Conservation (phyloP, 2,113 vertebrate genomes). For the Vulpes lagopus region DNA sequence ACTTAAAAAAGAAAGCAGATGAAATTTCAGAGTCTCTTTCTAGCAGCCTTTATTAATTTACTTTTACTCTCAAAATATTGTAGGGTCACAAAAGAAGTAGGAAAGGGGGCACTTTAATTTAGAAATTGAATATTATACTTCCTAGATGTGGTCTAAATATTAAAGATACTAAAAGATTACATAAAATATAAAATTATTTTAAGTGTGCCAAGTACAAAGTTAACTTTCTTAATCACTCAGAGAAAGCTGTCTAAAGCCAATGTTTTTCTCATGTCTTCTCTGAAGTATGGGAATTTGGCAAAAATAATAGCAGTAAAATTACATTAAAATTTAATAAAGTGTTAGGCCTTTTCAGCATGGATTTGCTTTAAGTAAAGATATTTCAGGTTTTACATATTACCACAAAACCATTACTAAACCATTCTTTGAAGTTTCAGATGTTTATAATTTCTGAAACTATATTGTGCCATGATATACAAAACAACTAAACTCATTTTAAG, state of each 20-base stretch:
- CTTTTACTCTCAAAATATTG: not conserved
- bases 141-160: not conserved
- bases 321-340: constrained; percentile 12
- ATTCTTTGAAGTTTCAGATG: constrained; percentile 39
- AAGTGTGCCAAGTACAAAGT: not conserved
- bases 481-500: not conserved
- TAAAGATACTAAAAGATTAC: not conserved
- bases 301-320: constrained; percentile 35
- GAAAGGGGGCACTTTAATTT: not conserved
- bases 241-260: not conserved
- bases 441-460: not conserved
- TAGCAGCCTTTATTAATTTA: not conserved
- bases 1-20: not conserved
- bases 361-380: not conserved
- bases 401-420: not conserved
- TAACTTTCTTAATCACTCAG: not conserved
- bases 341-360: not conserved
- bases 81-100: not conserved
- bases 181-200: not conserved
- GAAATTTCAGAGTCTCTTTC: not conserved
- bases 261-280: not conserved
- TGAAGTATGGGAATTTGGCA: not conserved
- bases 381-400: not conserved
- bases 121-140: not conserved
- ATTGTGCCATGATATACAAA: not conserved